A percentile compares a stretch with the other conserved stretches of the same genome.
These are phyloP conservation scores for Actenoides hombroni DNA, from an alignment of 2,113 vertebrate species.

Conservation along the genomic window DNA sequence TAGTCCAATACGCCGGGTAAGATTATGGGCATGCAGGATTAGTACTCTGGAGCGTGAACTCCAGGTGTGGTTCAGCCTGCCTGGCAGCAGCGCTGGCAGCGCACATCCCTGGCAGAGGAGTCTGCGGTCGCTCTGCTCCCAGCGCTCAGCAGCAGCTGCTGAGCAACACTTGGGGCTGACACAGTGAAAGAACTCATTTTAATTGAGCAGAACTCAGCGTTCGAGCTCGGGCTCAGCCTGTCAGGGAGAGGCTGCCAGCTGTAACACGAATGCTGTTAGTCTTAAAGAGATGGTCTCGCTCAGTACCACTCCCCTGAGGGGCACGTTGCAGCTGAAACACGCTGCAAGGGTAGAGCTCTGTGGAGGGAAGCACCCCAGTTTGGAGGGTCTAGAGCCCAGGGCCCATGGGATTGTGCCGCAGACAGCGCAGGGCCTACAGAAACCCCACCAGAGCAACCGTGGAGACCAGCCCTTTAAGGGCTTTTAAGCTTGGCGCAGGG, in stretches of 20 bases:
- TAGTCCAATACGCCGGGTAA: background rate
- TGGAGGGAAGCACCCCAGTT: background rate
- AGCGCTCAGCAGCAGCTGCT: background rate
- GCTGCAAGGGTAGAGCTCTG: background rate
- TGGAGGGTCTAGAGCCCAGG: background rate
- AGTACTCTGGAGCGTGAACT: conserved; percentile 6
- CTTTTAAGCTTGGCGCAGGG: conserved; percentile 4
- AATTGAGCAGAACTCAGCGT: background rate
- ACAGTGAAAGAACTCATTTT: background rate
- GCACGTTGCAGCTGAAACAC: background rate
- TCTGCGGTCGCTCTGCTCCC: background rate
- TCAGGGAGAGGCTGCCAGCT: conserved; percentile 7
- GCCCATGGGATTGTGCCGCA: accelerated
- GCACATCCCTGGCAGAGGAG: background rate
- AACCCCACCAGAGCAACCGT: background rate
- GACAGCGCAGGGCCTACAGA: background rate
- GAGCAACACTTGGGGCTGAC: background rate
- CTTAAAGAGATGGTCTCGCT: conserved; percentile 52
- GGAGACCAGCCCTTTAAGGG: conserved; percentile 47
- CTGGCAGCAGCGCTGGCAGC: background rate
- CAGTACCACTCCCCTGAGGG: background rate
- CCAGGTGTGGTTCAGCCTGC: conserved; percentile 8
- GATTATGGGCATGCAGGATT: conserved; percentile 57
- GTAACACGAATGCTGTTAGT: background rate
- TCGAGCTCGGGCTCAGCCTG: conserved; percentile 6